Base-by-base conservation (phyloP, 2,888 invertebrate species). In the Zeuzera pyrina region DNA sequence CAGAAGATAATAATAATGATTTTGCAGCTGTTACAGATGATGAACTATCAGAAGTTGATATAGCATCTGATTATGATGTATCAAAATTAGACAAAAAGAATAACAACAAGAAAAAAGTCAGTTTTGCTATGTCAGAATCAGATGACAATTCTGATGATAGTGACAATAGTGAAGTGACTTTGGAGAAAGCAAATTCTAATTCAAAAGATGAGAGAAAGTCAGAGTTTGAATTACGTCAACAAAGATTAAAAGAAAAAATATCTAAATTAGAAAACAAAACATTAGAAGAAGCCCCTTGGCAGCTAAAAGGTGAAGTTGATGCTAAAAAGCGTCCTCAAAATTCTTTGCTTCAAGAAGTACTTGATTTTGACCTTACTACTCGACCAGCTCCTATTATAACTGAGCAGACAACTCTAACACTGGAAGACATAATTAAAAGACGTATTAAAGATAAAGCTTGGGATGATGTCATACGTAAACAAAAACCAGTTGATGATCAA, bases 391-490 rank as follows among this genome's bases (percentile, higher is more conserved):
- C 97, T 2, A 87, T 95, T 1, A 94, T 98, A 27, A 98, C 97
- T 0, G 95, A 96, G 61, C 90, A 96, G 63, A 94, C 94, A 0
- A 95, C 95, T 1, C 55, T 90, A 3, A 91, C 89, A 27, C 71
- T 99, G 27, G 98, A 98, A 73, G 94, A 95, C 44, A 88, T 98
- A 8, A 95, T 98, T n/a, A 88, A 79, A 43, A 94, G 92, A 57
- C 86, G 98, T 52, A 93, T 98, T 19, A 96, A 94, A 73, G 96
- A 98, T 57, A 89, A 93, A 81, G 91, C 91, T 0, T 98, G 94
- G 90, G 97, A 98, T 65, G 97, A 98, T 69, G 97, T 97, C 0
- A 89, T 90, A 38, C 87, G 92, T 30, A 97, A 95, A 79, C 87
- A 90, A 12, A 95, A 94, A 61, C 93, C 94, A 0, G 87, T 91